Base-by-base conservation (phyloP, 2,888 invertebrate species). In the Merodon equestris region DNA sequence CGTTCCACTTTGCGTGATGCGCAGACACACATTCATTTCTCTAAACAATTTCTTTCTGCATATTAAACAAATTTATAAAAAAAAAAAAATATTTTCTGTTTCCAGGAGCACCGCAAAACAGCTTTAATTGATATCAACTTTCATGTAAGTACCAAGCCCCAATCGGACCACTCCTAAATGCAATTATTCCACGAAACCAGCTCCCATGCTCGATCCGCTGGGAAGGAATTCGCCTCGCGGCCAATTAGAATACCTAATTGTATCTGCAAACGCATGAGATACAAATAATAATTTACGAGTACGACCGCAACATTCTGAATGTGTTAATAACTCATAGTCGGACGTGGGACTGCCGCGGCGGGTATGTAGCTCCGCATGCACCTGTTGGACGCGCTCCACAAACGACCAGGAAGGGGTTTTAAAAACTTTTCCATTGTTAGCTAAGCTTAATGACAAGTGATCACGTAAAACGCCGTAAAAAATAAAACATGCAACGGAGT, bases 261-360 rank as follows among this genome's bases (percentile, higher is more conserved):
- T 68, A 58, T 48, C 66, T 73, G 45, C 34, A 72, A 77, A 67
- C 76, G 72, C 73, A 67, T 67, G 67, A 61, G 73, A 73, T 67
- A 77, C 61, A 57, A 19, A 18, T 57, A 72, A 77, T 67, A 27
- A 27, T 27, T 7, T 27, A 7, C 7, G 27, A 27, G 27, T 27
- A 27, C 27, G 27, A 27, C 27, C 27, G 7, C 27, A 27, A 2
- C 27, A 27, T n/a, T n/a, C 34, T 70, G 48, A 45, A 63, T 61
- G 56, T 60, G 60, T 66, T 60, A 60, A 72, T 61, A 58, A 72
- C 56, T 72, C 36, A 66, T 50, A 18, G 36, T 61, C n/a, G n/a
- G n/a, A n/a, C n/a, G 27, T 27, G 27, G 27, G 27, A n/a, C n/a
- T n/a, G n/a, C n/a, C n/a, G n/a, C n/a, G n/a, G n/a, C n/a, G n/a